Conservation (phyloP, 2,888 invertebrate genomes). For the Alsophila aescularia region DNA sequence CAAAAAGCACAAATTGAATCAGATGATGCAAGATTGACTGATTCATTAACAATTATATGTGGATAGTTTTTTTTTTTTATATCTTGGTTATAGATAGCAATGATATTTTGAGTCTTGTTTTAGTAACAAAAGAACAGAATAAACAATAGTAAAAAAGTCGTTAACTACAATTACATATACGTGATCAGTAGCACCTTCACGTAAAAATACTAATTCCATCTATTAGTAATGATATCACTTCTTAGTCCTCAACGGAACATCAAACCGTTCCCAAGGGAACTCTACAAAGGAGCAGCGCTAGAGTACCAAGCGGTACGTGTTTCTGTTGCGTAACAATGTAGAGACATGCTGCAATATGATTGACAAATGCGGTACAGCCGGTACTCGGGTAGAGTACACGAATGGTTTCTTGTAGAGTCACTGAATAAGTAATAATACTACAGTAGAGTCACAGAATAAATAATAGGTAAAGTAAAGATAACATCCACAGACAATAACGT, state of each 20-base stretch:
- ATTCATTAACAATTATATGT: too few species aligned
- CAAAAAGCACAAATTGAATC: too few species aligned
- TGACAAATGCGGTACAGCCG: background rate
- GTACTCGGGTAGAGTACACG: background rate
- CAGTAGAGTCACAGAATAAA: background rate
- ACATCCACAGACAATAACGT: too few species aligned
- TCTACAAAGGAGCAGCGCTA: slow-evolving; percentile 14
- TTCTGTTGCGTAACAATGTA: slow-evolving; percentile 23
- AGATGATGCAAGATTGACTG: too few species aligned
- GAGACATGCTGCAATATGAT: slow-evolving; percentile 8
- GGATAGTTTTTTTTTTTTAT: too few species aligned
- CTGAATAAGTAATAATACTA: too few species aligned
- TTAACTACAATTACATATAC: too few species aligned
- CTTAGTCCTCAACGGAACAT: slow-evolving; percentile 1
- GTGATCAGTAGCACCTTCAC: background rate
- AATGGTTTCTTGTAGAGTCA: background rate
- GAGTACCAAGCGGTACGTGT: slow-evolving; percentile 31
- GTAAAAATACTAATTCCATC: background rate
- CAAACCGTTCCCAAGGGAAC: slow-evolving; percentile 25
- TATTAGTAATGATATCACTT: background rate
- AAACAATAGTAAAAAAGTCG: too few species aligned
- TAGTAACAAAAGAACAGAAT: too few species aligned
- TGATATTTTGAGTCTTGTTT: too few species aligned
- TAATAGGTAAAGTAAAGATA: too few species aligned
- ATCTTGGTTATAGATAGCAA: too few species aligned